These are phyloP conservation scores for Syngnathus floridae DNA, from an alignment of 2,113 vertebrate species.

Conservation along the genomic window DNA sequence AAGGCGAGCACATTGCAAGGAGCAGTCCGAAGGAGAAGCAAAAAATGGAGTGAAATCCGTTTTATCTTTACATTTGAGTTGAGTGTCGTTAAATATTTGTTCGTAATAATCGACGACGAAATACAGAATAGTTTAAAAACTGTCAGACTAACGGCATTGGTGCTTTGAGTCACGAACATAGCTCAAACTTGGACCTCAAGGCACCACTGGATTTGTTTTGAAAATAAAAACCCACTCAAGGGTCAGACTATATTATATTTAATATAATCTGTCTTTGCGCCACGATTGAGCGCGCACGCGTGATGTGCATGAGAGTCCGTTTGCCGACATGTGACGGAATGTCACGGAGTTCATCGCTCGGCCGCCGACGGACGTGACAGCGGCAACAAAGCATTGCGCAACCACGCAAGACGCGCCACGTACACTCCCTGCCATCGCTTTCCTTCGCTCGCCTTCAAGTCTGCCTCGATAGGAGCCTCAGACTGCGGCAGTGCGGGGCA, in stretches of 20 bases:
- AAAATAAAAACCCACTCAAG: not conserved
- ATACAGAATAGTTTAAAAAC: too few relatives aligned
- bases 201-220: not conserved
- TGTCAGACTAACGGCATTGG: not conserved
- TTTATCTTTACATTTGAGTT: not conserved
- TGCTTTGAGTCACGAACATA: too few relatives aligned
- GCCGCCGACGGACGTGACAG: slow-evolving; percentile 48
- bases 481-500: slow-evolving; percentile 66
- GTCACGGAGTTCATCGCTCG: slow-evolving; percentile 14
- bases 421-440: slow-evolving; percentile 23
- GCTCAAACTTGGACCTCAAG: not conserved
- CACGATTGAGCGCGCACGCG: not conserved
- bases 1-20: too few relatives aligned
- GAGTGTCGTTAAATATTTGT: not conserved
- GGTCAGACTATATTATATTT: not conserved
- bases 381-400: slow-evolving; percentile 42
- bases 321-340: slow-evolving; percentile 22
- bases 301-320: slow-evolving; percentile 8
- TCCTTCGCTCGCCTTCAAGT: slow-evolving; percentile 8
- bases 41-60: not conserved
- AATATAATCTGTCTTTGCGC: not conserved
- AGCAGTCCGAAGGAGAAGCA: too few relatives aligned
- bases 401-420: not conserved
- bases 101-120: too few relatives aligned
- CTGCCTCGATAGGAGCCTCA: slow-evolving; percentile 44